phyloP scores from a whole-genome alignment of 2,113 vertebrate species.

The Grallaria varia region DNA sequence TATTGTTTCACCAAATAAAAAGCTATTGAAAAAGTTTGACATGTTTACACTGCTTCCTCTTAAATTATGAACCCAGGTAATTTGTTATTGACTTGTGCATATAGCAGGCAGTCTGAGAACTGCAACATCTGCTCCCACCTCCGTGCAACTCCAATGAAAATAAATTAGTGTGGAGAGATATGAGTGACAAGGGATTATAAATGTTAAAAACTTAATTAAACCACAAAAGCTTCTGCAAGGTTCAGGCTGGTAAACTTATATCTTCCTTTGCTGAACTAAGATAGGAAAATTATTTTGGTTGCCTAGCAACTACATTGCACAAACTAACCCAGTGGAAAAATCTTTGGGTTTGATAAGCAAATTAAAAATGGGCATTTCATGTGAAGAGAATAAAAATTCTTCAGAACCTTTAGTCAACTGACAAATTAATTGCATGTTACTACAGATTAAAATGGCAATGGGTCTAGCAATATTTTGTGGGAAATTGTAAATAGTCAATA shows the following conservation, averaged over 20 bases:
- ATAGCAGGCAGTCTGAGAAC: background rate
- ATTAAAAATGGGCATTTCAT: background rate
- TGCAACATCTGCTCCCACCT: background rate
- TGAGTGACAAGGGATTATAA: slow-evolving; percentile 1
- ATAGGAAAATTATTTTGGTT: slow-evolving; percentile 21
- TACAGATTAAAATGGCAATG: background rate
- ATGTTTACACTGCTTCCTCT: background rate
- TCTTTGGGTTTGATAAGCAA: background rate
- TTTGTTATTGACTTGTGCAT: background rate
- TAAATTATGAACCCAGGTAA: background rate
- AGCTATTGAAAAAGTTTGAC: background rate
- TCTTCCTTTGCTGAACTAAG: background rate
- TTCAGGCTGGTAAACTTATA: background rate
- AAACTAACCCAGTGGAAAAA: slow-evolving; percentile 8
- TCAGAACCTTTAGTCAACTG: background rate
- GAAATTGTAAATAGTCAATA: background rate
- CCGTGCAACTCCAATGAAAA: background rate
- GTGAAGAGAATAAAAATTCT: background rate
- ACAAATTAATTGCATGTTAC: background rate
- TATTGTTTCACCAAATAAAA: background rate
- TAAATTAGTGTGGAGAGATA: background rate
- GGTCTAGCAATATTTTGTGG: background rate
- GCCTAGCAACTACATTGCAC: slow-evolving; percentile 38
- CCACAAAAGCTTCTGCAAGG: background rate
- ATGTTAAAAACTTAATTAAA: slow-evolving; percentile 32